Base-by-base conservation (phyloP, 2,113 vertebrate species). In the Serinus canaria region DNA sequence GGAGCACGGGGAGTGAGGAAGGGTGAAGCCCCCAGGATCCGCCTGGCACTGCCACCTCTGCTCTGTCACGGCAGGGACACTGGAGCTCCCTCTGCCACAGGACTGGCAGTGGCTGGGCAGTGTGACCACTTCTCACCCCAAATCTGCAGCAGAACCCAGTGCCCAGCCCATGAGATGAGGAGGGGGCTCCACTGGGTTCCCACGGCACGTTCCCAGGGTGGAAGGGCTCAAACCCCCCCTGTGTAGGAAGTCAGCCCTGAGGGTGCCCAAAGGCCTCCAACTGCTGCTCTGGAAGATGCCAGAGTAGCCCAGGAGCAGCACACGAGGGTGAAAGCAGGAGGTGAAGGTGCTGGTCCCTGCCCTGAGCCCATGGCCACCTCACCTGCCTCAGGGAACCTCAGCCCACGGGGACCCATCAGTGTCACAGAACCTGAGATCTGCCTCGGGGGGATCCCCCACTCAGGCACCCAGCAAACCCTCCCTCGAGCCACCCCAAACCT, bases 61-160 rank as follows among this genome's bases (percentile, higher is more conserved):
- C 74, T 46, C 69, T 18, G 83, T 68, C 80, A 55, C 0, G 0
- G 27, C 73, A 44, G 86, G 33, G 62, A 39, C 7, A 13, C 46
- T 0, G 4, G 55, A 90, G 63, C 5, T 72, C 49, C 41, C 77
- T 59, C 33, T 0, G 0, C 53, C 13, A 0, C 0, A 7, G 59
- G 63, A 30, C 19, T 0, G 0, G 69, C 1, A 1, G 27, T 8
- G 74, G 47, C 50, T 2, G 0, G 3, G 2, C 0, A 0, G 14
- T 15, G 56, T 18, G 47, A 72, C 19, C 10, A 2, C 39, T 21
- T 19, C 87, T 49, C 37, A 8, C 9, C 68, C 37, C 12, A 13
- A 25, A 30, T 30, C 76, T 81, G 81, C 87, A 60, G 44, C 84
- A 77, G 53, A 39, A 47, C 6, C 69, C 37, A 24, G 46, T 33